A percentile compares a stretch with the other conserved stretches of the same genome.
Conservation (phyloP, 2,113 vertebrate genomes). For the Anthoscopus minutus region DNA sequence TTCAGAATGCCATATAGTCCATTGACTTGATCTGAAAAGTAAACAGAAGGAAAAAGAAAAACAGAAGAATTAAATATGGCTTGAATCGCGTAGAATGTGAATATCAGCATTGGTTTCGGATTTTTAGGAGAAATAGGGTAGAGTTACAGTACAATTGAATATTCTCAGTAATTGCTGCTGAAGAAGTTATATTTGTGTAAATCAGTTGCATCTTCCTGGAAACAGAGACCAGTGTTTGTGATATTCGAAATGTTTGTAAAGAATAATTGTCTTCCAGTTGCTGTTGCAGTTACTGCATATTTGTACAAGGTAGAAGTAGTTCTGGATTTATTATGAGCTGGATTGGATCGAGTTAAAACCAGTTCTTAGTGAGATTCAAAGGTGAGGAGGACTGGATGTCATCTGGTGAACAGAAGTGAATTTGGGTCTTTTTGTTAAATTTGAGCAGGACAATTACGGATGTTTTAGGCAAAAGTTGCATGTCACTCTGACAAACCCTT, state of each 20-base stretch:
- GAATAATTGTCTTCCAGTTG: neutral
- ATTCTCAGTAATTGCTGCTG: neutral
- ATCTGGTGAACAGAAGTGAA: neutral
- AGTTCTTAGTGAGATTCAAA: neutral
- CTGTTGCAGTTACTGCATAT: neutral
- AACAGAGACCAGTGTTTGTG: rapidly evolving
- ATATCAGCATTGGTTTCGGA: neutral
- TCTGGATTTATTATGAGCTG: neutral
- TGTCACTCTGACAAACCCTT: neutral
- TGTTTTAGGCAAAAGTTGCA: neutral
- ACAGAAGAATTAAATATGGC: neutral
- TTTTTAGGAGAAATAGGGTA: neutral
- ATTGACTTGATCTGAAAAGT: neutral
- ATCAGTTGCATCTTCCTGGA: neutral
- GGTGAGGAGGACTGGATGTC: neutral
- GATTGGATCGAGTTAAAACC: neutral
- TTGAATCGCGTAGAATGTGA: neutral
- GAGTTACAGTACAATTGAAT: neutral
- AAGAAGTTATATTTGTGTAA: neutral
- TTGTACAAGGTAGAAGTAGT: neutral
- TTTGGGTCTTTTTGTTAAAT: neutral
- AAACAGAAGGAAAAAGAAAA: neutral
- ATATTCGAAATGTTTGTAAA: neutral
- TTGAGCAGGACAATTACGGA: neutral
- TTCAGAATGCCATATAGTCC: neutral